Base-by-base conservation (phyloP, 2,888 invertebrate genomes). In the Lamproptera curius region DNA sequence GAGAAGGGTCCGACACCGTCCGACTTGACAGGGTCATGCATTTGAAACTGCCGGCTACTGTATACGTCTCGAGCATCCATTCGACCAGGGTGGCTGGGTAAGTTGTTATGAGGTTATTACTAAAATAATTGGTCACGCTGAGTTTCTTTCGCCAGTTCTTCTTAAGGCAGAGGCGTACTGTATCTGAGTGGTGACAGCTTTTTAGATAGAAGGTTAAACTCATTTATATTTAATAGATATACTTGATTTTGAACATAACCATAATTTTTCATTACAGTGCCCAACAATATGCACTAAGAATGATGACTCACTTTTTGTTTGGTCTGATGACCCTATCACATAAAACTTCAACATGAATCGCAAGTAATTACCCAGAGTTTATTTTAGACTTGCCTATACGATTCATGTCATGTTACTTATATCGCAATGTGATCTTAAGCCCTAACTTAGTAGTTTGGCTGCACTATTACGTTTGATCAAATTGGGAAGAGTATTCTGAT, bases 1-100 rank as follows among this genome's bases (percentile, higher is more conserved):
- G 79, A 0, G 64, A 71, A 1, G 51, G 48, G 1, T 53, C 72
- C 17, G 74, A 83, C 53, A 58, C 55, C 1, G 62, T 89, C 2
- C 68, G 82, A 52, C 64, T 90, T 34, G 51, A 45, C 10, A 49
- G 59, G 17, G 56, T 70, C 1, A 51, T 56, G 3, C 54, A 67
- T 16, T 36, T 76, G 16, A 58, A 61, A 9, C 52, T 62, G 4
- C 69, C 63, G 0, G 62, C 75, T 1, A 66, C 59, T 3, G 70
- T 76, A 3, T 59, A 68, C 31, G 50, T 64, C 0, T 59, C 75
- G 1, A 77, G 76, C 45, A 55, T 75, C 31, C 64, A 73, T 42
- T 75, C 77, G 0, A 49, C 46, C 0, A 59, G 67, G 40, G 46
- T 52, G 9, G 42, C 57, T 8, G 73, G 73, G 76, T 78, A 59